Conservation (phyloP, 1,140 invertebrate species). For the Eriosoma lanigerum region DNA sequence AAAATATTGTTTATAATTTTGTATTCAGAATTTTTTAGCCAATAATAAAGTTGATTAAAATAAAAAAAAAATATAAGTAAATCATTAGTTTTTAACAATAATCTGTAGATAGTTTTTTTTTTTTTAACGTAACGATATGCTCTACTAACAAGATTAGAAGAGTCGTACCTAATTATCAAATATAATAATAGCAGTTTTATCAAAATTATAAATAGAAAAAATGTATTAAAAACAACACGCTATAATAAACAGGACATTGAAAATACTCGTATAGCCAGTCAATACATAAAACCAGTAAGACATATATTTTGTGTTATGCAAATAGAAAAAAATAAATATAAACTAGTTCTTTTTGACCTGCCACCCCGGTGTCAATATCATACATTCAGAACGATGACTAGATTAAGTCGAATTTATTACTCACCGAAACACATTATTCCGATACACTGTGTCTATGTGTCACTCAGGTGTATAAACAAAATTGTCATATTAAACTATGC, state of each 20-base stretch:
- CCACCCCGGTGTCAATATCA: not conserved
- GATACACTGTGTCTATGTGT: not conserved
- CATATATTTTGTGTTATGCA: not conserved
- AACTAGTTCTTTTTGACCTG: not conserved
- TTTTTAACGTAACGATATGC: no score
- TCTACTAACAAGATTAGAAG: no score
- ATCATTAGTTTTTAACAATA: no score
- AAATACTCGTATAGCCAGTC: no score
- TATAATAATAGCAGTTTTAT: no score
- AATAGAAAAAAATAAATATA: not conserved
- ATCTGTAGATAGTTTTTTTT: no score
- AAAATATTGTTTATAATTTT: not conserved
- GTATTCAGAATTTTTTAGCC: not conserved
- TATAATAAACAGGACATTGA: not conserved
- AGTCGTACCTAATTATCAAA: no score
- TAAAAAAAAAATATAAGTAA: no score
- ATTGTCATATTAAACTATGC: not conserved
- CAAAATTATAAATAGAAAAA: no score
- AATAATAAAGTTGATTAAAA: no score
- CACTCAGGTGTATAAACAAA: not conserved
- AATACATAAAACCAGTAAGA: not conserved
- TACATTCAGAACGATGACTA: not conserved
- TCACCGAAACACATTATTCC: no score
- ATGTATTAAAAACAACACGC: no score
- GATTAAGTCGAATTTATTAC: not conserved